These are phyloP conservation scores for Muscicapa comitata DNA, from an alignment of 2,797 vertebrate genomes.

Conservation along the genomic window DNA sequence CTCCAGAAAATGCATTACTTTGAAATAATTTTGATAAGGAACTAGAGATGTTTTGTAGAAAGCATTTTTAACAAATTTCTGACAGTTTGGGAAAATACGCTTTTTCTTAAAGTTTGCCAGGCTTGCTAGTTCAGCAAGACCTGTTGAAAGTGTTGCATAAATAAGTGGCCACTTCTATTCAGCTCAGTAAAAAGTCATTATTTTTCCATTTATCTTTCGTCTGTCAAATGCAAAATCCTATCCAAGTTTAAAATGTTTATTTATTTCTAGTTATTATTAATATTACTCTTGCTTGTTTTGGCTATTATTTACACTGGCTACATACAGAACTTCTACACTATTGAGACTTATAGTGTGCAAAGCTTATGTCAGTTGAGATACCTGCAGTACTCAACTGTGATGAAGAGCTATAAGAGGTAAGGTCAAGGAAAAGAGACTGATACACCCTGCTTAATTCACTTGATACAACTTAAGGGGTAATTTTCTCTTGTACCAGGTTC, in stretches of 20 bases:
- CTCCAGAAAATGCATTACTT: constrained; percentile 12
- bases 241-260: background rate
- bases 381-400: background rate
- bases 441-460: background rate
- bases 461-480: background rate
- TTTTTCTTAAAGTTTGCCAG: background rate
- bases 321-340: background rate
- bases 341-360: background rate
- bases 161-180: background rate
- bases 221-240: background rate
- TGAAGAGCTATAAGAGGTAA: background rate
- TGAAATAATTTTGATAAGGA: constrained; percentile 56
- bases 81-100: constrained; percentile 7
- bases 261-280: background rate
- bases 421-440: background rate
- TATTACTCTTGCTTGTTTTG: background rate
- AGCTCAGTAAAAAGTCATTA: background rate
- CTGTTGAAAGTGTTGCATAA: background rate
- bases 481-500: background rate
- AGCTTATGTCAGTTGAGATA: background rate
- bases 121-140: background rate
- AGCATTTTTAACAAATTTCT: constrained; percentile 13
- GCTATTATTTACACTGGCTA: background rate
- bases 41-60: constrained; percentile 24
- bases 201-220: background rate